Evolutionary conservation across 2,888 invertebrate genomes (phyloP).

Genomic region (Plebejus anna): DNA sequence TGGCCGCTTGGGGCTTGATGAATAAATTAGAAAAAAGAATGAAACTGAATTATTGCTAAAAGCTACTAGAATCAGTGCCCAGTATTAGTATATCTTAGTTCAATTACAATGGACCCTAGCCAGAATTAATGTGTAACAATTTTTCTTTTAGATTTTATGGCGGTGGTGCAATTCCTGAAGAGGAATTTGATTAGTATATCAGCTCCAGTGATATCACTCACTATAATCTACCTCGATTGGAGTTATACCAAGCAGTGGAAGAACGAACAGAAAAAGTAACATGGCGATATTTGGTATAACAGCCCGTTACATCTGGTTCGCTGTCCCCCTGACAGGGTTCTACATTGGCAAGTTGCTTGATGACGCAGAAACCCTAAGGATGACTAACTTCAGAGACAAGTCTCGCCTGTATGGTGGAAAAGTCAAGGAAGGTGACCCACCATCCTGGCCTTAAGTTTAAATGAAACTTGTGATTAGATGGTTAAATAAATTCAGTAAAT

Average conservation of each 20-base stretch:
- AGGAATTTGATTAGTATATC: conserved; percentile 84
- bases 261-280: conserved; percentile 48
- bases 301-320: conserved; percentile 67
- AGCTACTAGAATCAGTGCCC: too few species aligned
- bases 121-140: conserved; percentile 17
- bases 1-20: too few species aligned
- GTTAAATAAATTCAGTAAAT: conserved; percentile 31
- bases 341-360: conserved; percentile 83
- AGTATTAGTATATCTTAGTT: neutral
- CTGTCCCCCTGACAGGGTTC: conserved; percentile 79
- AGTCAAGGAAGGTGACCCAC: conserved; percentile 82
- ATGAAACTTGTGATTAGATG: conserved; percentile 19
- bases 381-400: conserved; percentile 87
- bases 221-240: conserved; percentile 86
- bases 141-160: conserved; percentile 60
- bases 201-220: conserved; percentile 81
- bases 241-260: conserved; percentile 88
- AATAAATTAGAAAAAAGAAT: too few species aligned
- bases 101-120: neutral
- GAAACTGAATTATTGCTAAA: too few species aligned
- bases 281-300: conserved; percentile 81
- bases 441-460: conserved; percentile 84
- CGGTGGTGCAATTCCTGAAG: conserved; percentile 70
- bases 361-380: conserved; percentile 84
- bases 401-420: conserved; percentile 86